Percentiles rank a stretch among this genome's conserved stretches.
Evolutionary conservation across 2,888 invertebrate species (phyloP).

Genomic region (Andrena bicolor): DNA sequence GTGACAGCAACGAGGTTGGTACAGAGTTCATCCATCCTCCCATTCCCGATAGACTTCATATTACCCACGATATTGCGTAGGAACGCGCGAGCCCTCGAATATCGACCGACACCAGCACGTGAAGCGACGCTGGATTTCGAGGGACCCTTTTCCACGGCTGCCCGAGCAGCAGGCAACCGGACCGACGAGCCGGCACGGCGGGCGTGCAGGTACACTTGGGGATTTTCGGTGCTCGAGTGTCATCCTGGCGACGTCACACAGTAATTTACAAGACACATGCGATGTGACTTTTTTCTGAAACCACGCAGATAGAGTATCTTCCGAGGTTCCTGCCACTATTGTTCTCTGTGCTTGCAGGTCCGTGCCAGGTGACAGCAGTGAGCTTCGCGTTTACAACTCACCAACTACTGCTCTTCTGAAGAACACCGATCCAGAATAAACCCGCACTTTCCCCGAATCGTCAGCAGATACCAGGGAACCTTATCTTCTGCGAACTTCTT

Average conservation of each 20-base stretch:
- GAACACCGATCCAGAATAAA: too few species aligned
- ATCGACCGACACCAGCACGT: conserved; percentile 21
- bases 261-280: not conserved
- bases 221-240: not conserved
- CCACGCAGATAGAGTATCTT: too few species aligned
- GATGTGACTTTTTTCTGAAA: too few species aligned
- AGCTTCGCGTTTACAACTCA: too few species aligned
- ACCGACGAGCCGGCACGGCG: conserved; percentile 75
- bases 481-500: too few species aligned
- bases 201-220: conserved; percentile 70
- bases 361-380: too few species aligned
- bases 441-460: too few species aligned
- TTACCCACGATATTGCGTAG: conserved; percentile 7
- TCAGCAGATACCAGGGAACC: too few species aligned
- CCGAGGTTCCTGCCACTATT: not conserved
- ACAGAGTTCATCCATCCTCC: not conserved
- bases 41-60: too few species aligned
- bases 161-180: conserved; percentile 81
- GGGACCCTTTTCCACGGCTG: conserved; percentile 43
- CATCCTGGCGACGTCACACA: not conserved
- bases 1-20: conserved; percentile 32
- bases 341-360: too few species aligned
- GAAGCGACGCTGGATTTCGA: conserved; percentile 52
- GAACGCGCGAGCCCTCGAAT: conserved; percentile 4
- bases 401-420: too few species aligned